These are phyloP conservation scores for Aphidoletes aphidimyza DNA, from an alignment of 2,888 invertebrate genomes.

Conservation along the genomic window DNA sequence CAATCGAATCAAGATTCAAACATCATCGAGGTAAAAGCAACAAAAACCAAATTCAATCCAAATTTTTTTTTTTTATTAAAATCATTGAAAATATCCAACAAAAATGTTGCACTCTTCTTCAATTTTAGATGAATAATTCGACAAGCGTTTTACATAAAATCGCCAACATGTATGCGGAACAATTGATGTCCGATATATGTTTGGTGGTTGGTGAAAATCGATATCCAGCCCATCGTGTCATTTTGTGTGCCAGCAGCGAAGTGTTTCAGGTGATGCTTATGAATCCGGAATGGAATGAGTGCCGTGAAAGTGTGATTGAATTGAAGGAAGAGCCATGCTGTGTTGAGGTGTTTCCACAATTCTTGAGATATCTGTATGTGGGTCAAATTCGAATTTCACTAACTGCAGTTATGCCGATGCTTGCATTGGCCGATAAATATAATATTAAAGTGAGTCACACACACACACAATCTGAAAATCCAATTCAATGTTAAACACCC, in stretches of 20 bases:
- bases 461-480: background rate
- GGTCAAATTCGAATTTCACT: constrained; percentile 89
- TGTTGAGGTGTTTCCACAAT: constrained; percentile 85
- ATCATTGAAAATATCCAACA: background rate
- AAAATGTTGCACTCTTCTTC: background rate
- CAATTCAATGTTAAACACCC: constrained; percentile 27
- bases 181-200: constrained; percentile 89
- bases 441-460: constrained; percentile 78
- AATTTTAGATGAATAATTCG: constrained; percentile 82
- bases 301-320: constrained; percentile 83
- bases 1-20: constrained; percentile 38
- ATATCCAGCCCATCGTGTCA: constrained; percentile 89
- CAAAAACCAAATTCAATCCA: background rate
- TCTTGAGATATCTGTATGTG: constrained; percentile 88
- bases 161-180: constrained; percentile 83
- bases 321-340: constrained; percentile 88
- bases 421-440: constrained; percentile 93
- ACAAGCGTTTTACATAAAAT: constrained; percentile 83
- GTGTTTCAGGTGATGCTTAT: constrained; percentile 98
- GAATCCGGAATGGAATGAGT: constrained; percentile 93
- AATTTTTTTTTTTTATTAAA: background rate
- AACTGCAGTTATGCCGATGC: constrained; percentile 84
- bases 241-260: constrained; percentile 93
- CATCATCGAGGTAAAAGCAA: constrained; percentile 13
- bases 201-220: constrained; percentile 83